Percentiles rank a stretch among this genome's conserved stretches.
Conservation (phyloP, 2,888 invertebrate species). For the Margaritifera margaritifera region DNA sequence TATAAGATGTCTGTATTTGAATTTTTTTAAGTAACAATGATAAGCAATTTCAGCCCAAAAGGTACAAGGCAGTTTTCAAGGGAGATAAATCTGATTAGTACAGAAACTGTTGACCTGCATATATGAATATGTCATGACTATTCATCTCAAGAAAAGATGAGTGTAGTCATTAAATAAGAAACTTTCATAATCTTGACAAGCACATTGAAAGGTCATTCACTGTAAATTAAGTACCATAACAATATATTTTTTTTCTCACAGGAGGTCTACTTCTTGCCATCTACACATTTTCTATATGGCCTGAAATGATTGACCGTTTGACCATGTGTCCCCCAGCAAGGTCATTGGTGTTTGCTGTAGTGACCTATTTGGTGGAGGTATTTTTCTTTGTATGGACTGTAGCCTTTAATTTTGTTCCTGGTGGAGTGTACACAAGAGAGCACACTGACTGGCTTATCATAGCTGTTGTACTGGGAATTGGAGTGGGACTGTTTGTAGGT, state of each 20-base stretch:
- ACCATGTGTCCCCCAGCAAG: constrained; percentile 62
- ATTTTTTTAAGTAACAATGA: too few relatives aligned
- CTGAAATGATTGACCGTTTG: constrained; percentile 60
- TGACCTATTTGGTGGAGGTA: constrained; percentile 65
- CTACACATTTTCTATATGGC: constrained; percentile 70
- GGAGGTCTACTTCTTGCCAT: constrained; percentile 67
- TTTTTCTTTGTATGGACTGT: constrained; percentile 73
- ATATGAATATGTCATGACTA: too few relatives aligned
- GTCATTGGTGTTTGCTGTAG: constrained; percentile 59
- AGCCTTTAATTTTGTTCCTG: constrained; percentile 73
- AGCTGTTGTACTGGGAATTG: constrained; percentile 55
- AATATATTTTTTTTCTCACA: constrained; percentile 27
- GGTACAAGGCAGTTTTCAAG: too few relatives aligned
- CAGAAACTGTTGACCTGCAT: too few relatives aligned
- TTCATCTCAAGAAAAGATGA: too few relatives aligned
- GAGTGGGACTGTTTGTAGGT: constrained; percentile 59
- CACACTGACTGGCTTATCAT: constrained; percentile 68
- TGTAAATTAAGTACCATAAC: too few relatives aligned
- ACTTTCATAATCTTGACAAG: too few relatives aligned
- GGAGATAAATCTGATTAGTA: too few relatives aligned
- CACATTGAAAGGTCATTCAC: too few relatives aligned
- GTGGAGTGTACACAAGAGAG: constrained; percentile 72
- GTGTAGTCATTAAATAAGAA: too few relatives aligned
- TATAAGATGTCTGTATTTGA: too few relatives aligned
- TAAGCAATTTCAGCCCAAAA: too few relatives aligned